Percentiles rank a stretch among this genome's conserved stretches.
phyloP scores from a whole-genome alignment of 2,113 vertebrate genomes.

The Dromas ardeola region DNA sequence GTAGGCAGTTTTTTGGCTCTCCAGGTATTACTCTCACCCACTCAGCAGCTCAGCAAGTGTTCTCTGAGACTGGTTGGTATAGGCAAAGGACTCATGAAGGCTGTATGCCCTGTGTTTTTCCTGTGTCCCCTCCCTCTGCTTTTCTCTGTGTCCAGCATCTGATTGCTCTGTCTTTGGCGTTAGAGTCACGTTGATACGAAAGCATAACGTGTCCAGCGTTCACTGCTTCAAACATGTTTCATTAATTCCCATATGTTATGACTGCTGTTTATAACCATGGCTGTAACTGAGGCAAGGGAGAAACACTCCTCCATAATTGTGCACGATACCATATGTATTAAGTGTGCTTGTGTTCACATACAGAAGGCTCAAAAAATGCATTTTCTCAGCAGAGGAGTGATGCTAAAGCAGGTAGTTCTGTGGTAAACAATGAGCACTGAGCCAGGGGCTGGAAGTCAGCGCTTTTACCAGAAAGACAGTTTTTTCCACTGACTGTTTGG shows the following conservation, averaged over 20 bases:
- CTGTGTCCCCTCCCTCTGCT: not conserved
- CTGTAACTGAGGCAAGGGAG: not conserved
- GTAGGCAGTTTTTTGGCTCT: not conserved
- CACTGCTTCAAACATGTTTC: not conserved
- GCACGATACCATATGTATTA: not conserved
- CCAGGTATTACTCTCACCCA: not conserved
- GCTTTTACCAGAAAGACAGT: not conserved
- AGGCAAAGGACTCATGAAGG: not conserved
- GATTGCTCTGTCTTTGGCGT: not conserved
- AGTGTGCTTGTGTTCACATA: not conserved
- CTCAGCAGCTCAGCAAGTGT: not conserved
- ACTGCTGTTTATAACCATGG: not conserved
- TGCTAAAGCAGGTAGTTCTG: not conserved
- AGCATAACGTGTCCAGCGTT: not conserved
- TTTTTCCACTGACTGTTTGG: not conserved
- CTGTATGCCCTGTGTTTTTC: not conserved
- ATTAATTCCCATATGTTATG: not conserved
- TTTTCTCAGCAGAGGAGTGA: not conserved
- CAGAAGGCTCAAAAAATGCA: not conserved
- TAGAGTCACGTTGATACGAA: not conserved
- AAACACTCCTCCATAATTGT: not conserved
- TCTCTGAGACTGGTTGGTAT: not conserved
- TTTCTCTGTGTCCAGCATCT: not conserved
- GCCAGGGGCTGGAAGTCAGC: not conserved
- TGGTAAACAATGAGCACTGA: not conserved